Evolutionary conservation across 2,797 vertebrate genomes (phyloP), one percentile per base, ranked within the genome.

Genomic region (Coregonus ussuriensis): DNA sequence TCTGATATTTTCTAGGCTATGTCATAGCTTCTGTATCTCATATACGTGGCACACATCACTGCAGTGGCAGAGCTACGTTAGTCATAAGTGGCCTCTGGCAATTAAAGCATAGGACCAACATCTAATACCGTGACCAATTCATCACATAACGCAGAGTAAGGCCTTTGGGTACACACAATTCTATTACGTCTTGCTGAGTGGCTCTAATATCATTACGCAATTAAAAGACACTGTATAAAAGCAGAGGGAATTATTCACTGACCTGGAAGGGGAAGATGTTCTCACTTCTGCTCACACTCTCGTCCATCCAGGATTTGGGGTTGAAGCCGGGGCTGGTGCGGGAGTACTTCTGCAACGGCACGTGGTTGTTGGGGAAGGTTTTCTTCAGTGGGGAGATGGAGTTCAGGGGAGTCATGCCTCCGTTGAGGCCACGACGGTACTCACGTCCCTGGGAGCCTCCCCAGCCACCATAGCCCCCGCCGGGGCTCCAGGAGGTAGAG

Each of bases 251-350:
- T 88, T 82, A 78, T 35, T 16, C 6, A 54, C 96, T 95, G 89
- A 99, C 98, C 97, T 98, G 97, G 88, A 99, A 99, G 84, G 98
- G 98, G 87, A 99, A 99, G 91, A 99, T 98, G 92, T 98, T 99
- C 92, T 99, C 98, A 74, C 94, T 95, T 88, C 98, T 95, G 74
- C 96, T 96, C 83, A 97, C 94, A 81, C 96, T 97, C 65, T 99
- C 98, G 74, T 99, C 98, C 94, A 99, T 98, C 98, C 98, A 99
- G 4, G 98, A 97, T 87, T 99, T 99, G 16, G 97, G 97, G 91
- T 98, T 97, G 92, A 99, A 99, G 78, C 96, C 96, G 0, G 97
- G 96, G 89, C 96, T 98, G 92, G 97, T 95, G 65, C 98, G 95
- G 71, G 96, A 95, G 63, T 98, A 99, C 91, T 99, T 99, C 95